phyloP scores from a whole-genome alignment of 2,888 invertebrate species.

The Drosophila gaucha region DNA sequence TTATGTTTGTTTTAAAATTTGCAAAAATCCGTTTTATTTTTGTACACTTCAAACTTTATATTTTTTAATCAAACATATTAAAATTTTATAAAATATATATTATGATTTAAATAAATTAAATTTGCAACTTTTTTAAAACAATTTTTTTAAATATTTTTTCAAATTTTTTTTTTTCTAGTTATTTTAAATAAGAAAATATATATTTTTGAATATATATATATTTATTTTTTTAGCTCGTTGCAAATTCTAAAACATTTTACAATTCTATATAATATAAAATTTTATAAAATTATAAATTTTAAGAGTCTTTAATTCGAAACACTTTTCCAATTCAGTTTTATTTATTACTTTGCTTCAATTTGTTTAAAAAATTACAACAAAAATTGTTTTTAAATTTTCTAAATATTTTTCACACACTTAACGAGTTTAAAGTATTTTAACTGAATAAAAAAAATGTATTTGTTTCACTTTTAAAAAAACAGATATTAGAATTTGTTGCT shows the following conservation, averaged over 20 bases:
- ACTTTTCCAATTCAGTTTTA: background rate
- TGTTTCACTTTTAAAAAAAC: conserved; percentile 9
- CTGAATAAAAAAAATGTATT: conserved; percentile 1
- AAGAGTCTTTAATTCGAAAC: background rate
- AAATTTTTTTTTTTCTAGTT: background rate
- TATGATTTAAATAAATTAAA: background rate
- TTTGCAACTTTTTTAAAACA: background rate
- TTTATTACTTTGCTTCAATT: background rate
- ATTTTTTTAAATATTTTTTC: background rate
- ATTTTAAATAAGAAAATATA: background rate
- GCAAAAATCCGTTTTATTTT: too few species aligned
- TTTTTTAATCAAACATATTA: too few species aligned
- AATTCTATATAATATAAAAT: too few species aligned
- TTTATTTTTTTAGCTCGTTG: background rate
- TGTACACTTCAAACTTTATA: too few species aligned
- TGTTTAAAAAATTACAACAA: background rate
- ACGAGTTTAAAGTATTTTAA: background rate
- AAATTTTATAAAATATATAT: background rate
- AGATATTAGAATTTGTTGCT: conserved; percentile 1
- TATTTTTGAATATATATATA: too few species aligned
- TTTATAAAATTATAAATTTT: background rate
- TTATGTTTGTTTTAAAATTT: too few species aligned
- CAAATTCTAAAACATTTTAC: background rate
- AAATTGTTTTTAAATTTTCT: background rate
- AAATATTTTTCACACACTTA: conserved; percentile 5